Evolutionary conservation across 2,888 invertebrate species (phyloP).

Genomic region (Vesta saturnalis): DNA sequence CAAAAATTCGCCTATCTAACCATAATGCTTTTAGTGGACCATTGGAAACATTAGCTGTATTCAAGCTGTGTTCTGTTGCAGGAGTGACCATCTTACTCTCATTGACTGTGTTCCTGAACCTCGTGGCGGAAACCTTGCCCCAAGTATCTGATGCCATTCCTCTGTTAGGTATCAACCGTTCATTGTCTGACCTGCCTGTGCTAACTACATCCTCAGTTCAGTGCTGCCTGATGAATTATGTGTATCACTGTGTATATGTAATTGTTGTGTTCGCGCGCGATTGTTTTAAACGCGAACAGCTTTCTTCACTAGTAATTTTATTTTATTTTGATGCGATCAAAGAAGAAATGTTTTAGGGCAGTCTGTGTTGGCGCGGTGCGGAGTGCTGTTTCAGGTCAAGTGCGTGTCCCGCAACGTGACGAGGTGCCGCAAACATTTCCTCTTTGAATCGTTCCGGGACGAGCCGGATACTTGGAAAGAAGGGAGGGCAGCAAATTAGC

Average conservation of each 20-base stretch:
- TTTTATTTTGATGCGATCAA: constrained; percentile 54
- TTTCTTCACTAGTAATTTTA: constrained; percentile 38
- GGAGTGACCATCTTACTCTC: constrained; percentile 99
- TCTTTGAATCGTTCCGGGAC: constrained; percentile 60
- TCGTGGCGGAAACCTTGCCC: constrained; percentile 99
- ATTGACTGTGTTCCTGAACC: constrained; percentile 99
- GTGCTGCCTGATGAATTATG: constrained; percentile 62
- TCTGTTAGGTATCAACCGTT: constrained; percentile 89
- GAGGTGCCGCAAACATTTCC: constrained; percentile 60
- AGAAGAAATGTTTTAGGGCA: constrained; percentile 63
- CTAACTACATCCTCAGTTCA: constrained; percentile 60
- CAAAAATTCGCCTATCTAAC: constrained; percentile 13
- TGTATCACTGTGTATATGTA: constrained; percentile 62
- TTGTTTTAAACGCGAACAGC: constrained; percentile 45
- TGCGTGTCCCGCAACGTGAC: constrained; percentile 42
- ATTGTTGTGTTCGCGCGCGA: constrained; percentile 60
- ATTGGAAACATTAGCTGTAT: constrained; percentile 53
- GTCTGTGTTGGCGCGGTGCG: constrained; percentile 47
- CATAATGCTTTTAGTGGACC: constrained; percentile 8
- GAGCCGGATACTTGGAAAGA: constrained; percentile 61
- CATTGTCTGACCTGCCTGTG: constrained; percentile 65
- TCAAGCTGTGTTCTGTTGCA: constrained; percentile 80
- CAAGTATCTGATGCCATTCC: constrained; percentile 99
- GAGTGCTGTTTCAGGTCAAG: constrained; percentile 49
- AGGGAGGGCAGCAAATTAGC: constrained; percentile 46